A percentile compares a stretch with the other conserved stretches of the same genome.
Evolutionary conservation across 1,140 invertebrate genomes (phyloP).

Genomic region (Leucophenga varia): DNA sequence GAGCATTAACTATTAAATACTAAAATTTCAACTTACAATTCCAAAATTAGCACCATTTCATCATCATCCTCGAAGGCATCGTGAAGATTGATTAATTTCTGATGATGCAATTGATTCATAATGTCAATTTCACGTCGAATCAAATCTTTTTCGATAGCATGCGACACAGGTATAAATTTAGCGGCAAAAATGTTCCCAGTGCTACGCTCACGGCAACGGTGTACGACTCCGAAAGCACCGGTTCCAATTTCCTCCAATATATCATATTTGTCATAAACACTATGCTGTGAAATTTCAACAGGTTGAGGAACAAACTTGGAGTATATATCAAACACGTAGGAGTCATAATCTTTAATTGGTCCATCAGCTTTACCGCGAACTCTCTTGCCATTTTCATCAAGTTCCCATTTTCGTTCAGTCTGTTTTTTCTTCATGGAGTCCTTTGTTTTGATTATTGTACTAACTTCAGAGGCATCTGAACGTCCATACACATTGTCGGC

Average conservation of each 20-base stretch:
- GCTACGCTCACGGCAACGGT: slow-evolving; percentile 91
- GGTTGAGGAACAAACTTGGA: slow-evolving; percentile 95
- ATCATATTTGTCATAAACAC: slow-evolving; percentile 97
- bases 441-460: slow-evolving; percentile 80
- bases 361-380: slow-evolving; percentile 88
- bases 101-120: slow-evolving; percentile 98
- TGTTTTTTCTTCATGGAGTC: slow-evolving; percentile 76
- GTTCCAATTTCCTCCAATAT: slow-evolving; percentile 99
- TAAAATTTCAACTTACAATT: slow-evolving; percentile 91
- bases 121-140: slow-evolving; percentile 98
- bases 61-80: slow-evolving; percentile 99
- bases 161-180: slow-evolving; percentile 97
- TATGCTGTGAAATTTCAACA: slow-evolving; percentile 91
- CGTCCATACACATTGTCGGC: slow-evolving; percentile 96
- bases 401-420: slow-evolving; percentile 77
- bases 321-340: slow-evolving; percentile 97
- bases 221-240: slow-evolving; percentile 98
- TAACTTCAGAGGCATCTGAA: slow-evolving; percentile 87
- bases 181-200: slow-evolving; percentile 98
- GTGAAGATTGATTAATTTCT: slow-evolving; percentile 95
- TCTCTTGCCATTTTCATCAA: slow-evolving; percentile 90
- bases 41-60: slow-evolving; percentile 98
- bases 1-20: no score
- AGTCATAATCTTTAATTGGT: slow-evolving; percentile 90
- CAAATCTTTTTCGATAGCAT: slow-evolving; percentile 93